Conservation (phyloP, 37 sponge, comb jelly and placozoan genomes). For the Lycopodina hypogea region DNA sequence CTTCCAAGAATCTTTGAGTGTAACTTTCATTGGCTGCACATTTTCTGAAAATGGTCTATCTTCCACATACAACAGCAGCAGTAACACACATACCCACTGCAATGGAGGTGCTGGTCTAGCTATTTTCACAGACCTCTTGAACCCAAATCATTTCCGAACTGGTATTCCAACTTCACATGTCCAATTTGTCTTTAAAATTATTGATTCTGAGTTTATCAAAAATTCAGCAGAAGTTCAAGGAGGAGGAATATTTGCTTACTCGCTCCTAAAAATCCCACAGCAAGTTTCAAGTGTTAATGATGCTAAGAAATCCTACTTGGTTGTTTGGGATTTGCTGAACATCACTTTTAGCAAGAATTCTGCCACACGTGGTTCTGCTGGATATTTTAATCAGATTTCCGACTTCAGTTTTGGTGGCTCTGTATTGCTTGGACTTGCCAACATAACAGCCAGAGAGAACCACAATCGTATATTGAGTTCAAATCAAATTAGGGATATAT, state of each 20-base stretch:
- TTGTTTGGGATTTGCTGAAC: neutral
- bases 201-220: neutral
- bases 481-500: neutral
- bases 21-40: neutral
- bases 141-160: neutral
- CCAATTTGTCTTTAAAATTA: neutral
- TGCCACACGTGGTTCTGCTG: neutral
- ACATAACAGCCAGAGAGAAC: neutral
- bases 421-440: neutral
- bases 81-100: neutral
- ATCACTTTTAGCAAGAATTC: neutral
- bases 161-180: neutral
- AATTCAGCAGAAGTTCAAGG: conserved; percentile 4
- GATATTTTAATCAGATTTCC: neutral
- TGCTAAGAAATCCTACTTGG: neutral
- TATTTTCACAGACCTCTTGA: conserved; percentile 3
- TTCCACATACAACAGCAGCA: neutral
- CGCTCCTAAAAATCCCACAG: neutral
- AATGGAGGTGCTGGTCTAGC: conserved; percentile 17
- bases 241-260: neutral
- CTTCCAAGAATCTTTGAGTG: neutral
- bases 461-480: neutral
- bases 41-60: conserved; percentile 1
- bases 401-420: neutral
- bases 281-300: neutral